Base-by-base conservation (phyloP, 2,888 invertebrate species). In the Lithophane leautieri region DNA sequence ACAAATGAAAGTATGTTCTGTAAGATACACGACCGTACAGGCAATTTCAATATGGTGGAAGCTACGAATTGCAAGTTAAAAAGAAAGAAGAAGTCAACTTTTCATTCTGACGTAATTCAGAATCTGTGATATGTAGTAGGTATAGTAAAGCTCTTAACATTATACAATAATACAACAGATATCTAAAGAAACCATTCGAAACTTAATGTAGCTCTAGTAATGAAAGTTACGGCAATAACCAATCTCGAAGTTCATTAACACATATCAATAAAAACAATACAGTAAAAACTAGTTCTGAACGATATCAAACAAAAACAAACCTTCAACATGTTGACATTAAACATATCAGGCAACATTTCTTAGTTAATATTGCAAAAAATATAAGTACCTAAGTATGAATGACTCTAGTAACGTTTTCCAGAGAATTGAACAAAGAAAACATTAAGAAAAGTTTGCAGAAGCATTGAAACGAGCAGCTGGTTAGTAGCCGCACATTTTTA, bases 351-450 rank as follows among this genome's bases (percentile, higher is more conserved):
- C 81, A 65, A 71, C 74, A 81, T 85, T 75, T 78, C 83, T 75
- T 40, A 69, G 75, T 68, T 73, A 81, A 79, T 69, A 68, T 76
- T 66, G 68, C 65, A 83, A 81, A 83, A 87, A 85, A 76, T 54
- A 12, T 61, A 14, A 52, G 52, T 50, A 34, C 34, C 34, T 34
- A 63, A 25, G 22, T 44, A 60, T 52, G 14, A 58, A 63, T 50
- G 34, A 65, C 25, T 52, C 40, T 63, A 25, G 67, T 79, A 79
- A 42, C 34, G 81, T 75, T 67, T 66, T 9, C 69, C 69, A n/a
- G 61, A 50, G 60, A 25, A 16, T 14, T n/a, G 16, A 67, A 19
- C 14, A n/a, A 34, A 42, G 12, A 16, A 0, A n/a, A n/a, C n/a
- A n/a, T n/a, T n/a, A n/a, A n/a, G n/a, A n/a, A n/a, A n/a, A 58